Conservation (phyloP, 2,113 vertebrate species). For the Peromyscus polionotus region DNA sequence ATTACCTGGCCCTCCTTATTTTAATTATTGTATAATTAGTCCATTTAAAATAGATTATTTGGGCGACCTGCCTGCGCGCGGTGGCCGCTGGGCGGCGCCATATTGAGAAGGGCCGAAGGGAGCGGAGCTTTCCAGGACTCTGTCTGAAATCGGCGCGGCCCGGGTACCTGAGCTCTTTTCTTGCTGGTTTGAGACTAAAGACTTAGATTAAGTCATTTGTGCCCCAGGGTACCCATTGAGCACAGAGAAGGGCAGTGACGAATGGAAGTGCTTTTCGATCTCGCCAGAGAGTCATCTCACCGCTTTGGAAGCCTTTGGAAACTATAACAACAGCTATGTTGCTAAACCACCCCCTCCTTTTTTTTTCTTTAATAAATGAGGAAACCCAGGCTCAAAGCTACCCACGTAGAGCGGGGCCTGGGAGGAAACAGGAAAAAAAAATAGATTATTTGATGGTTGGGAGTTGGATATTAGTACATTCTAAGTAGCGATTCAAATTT, state of each 20-base stretch:
- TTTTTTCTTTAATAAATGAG: not conserved
- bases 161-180: not conserved
- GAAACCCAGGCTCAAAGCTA: not conserved
- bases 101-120: not conserved
- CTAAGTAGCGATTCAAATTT: conserved; percentile 32
- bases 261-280: not conserved
- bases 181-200: not conserved
- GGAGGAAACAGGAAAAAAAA: not conserved
- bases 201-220: not conserved
- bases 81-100: not conserved
- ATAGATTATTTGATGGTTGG: conserved; percentile 10
- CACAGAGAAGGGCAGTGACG: not conserved
- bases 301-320: not conserved
- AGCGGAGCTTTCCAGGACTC: accelerated
- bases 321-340: not conserved
- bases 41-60: not conserved
- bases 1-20: conserved; percentile 1
- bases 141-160: not conserved
- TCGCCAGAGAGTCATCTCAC: not conserved
- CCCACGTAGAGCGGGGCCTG: accelerated
- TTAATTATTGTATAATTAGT: conserved; percentile 3
- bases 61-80: not conserved
- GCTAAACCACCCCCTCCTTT: not conserved
- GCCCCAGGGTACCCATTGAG: not conserved
- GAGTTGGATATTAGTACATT: conserved; percentile 48